Evolutionary conservation across 2,113 vertebrate genomes (phyloP).

Genomic region (Pelodiscus sinensis): DNA sequence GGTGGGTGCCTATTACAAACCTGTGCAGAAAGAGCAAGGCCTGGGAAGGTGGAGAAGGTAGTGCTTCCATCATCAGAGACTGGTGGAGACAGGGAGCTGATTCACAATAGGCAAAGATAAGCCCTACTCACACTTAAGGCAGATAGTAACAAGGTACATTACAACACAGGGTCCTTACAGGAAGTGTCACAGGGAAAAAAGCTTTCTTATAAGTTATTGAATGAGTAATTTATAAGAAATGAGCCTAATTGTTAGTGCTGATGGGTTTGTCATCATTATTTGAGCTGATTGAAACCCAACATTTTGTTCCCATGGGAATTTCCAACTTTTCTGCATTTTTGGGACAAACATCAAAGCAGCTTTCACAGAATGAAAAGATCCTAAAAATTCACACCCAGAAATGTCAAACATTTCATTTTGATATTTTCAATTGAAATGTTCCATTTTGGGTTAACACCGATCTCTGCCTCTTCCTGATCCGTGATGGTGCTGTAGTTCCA

Average conservation of each 20-base stretch:
- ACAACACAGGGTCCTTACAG: neutral
- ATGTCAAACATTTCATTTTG: constrained; percentile 10
- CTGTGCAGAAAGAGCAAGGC: no score
- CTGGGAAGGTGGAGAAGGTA: neutral
- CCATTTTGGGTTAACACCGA: neutral
- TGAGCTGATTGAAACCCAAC: constrained; percentile 61
- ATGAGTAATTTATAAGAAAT: constrained; percentile 21
- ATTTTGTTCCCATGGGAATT: constrained; percentile 60
- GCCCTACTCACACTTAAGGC: neutral
- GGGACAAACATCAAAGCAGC: constrained; percentile 36
- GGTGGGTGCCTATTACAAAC: neutral
- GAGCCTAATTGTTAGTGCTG: constrained; percentile 70
- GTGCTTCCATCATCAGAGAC: neutral
- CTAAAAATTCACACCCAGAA: neutral
- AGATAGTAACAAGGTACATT: neutral
- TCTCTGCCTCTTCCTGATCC: neutral
- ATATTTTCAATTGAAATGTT: neutral
- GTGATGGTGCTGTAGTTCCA: neutral
- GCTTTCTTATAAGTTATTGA: constrained; percentile 72
- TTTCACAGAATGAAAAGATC: constrained; percentile 55
- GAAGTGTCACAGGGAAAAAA: constrained; percentile 53
- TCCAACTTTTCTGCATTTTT: constrained; percentile 49
- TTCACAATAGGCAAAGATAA: neutral
- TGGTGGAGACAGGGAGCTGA: neutral
- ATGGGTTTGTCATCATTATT: constrained; percentile 55